These are phyloP conservation scores for Rhagoletis zephyria DNA, from an alignment of 1,140 invertebrate species.

Conservation along the genomic window DNA sequence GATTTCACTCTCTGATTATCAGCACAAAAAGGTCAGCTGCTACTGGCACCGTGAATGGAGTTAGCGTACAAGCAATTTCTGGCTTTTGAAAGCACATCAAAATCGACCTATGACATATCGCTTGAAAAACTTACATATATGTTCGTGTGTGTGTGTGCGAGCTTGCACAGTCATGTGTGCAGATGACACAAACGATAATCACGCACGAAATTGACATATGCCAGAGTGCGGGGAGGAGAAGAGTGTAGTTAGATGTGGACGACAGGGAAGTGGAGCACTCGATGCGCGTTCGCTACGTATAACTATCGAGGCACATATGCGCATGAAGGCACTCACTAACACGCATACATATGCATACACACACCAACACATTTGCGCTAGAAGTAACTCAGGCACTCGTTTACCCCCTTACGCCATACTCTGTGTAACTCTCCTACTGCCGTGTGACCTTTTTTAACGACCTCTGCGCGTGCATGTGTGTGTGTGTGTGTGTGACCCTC, in stretches of 20 bases:
- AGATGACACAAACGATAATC: slow-evolving; percentile 39
- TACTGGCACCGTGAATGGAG: background rate
- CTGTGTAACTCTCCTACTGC: background rate
- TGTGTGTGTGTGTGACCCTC: slow-evolving; percentile 3
- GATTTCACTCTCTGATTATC: background rate
- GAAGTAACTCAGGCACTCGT: background rate
- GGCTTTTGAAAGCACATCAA: slow-evolving; percentile 43
- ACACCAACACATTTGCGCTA: too few species aligned
- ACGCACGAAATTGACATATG: slow-evolving; percentile 34
- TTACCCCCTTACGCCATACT: background rate
- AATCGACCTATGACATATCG: slow-evolving; percentile 35
- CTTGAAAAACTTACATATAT: background rate
- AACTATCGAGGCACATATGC: too few species aligned
- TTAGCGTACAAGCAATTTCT: slow-evolving; percentile 12
- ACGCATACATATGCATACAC: background rate
- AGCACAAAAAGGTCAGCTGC: slow-evolving; percentile 26
- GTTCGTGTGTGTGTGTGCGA: background rate
- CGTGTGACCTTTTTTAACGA: slow-evolving; percentile 10
- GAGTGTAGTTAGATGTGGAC: background rate
- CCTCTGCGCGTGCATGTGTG: background rate
- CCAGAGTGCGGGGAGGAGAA: background rate
- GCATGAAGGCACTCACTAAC: too few species aligned
- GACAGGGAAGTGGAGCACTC: background rate
- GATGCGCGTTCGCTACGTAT: too few species aligned
- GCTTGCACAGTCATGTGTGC: background rate